Evolutionary conservation across 2,888 invertebrate genomes (phyloP).

Genomic region (Panorpa germanica): DNA sequence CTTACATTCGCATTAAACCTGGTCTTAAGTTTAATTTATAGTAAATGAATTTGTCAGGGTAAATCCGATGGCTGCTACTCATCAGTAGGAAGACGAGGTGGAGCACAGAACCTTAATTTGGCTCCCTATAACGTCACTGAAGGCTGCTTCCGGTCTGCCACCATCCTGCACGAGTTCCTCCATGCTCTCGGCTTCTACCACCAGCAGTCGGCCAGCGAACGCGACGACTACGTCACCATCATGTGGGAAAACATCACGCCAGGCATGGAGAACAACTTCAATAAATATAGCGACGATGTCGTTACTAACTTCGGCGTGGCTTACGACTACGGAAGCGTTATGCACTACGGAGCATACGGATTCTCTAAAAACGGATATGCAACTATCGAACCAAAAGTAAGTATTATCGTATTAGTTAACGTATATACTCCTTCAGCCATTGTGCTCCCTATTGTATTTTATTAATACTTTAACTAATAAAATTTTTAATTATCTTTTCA

Average conservation of each 20-base stretch:
- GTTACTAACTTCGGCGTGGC: slow-evolving; percentile 41
- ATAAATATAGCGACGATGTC: slow-evolving; percentile 32
- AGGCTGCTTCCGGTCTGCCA: slow-evolving; percentile 24
- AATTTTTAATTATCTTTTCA: slow-evolving; percentile 11
- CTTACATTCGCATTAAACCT: neutral
- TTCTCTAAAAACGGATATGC: slow-evolving; percentile 48
- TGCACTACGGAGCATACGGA: slow-evolving; percentile 58
- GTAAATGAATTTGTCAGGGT: too few relatives aligned
- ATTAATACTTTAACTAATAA: slow-evolving; percentile 1
- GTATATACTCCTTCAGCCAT: too few relatives aligned
- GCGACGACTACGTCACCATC: slow-evolving; percentile 47
- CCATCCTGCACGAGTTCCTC: slow-evolving; percentile 56
- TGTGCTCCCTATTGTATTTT: neutral
- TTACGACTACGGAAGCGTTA: slow-evolving; percentile 61
- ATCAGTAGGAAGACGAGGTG: slow-evolving; percentile 43
- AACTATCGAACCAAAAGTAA: slow-evolving; percentile 49
- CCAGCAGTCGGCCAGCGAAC: slow-evolving; percentile 56
- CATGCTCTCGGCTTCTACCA: slow-evolving; percentile 64
- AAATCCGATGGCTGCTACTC: slow-evolving; percentile 56
- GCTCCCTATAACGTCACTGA: slow-evolving; percentile 15
- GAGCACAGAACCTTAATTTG: slow-evolving; percentile 18
- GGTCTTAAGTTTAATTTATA: slow-evolving; percentile 24
- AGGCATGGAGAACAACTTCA: slow-evolving; percentile 47
- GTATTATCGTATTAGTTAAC: too few relatives aligned
- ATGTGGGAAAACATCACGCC: slow-evolving; percentile 21